These are phyloP conservation scores for Clytia hemisphaerica DNA, from an alignment of 30 jellyfish, hydroid and myxozoan genomes.

Conservation along the genomic window DNA sequence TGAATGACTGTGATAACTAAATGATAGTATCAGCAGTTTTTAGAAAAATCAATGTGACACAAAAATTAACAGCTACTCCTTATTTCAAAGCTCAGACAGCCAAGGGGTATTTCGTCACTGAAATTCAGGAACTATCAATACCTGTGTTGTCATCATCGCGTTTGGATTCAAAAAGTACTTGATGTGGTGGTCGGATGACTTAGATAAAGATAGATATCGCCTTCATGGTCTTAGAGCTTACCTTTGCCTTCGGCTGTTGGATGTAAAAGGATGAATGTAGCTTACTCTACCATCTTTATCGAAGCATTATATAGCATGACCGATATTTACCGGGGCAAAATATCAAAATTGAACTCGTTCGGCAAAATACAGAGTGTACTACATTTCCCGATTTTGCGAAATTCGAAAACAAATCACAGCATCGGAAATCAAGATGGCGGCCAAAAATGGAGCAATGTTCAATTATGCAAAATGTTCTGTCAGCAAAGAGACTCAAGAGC, in stretches of 20 bases:
- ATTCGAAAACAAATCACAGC: conserved; percentile 11
- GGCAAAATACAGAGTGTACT: too few species aligned
- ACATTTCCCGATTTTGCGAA: too few species aligned
- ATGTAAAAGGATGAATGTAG: neutral
- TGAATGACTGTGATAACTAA: neutral
- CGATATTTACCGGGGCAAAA: too few species aligned
- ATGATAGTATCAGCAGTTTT: neutral
- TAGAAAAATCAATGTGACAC: neutral
- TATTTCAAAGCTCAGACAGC: conserved; percentile 17
- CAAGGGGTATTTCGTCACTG: conserved; percentile 15
- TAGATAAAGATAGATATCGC: too few species aligned
- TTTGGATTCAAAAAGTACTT: too few species aligned
- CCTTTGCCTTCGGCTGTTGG: neutral
- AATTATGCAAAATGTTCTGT: neutral
- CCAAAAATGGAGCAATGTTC: conserved; percentile 10
- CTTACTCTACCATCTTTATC: neutral
- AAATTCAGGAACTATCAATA: conserved; percentile 14
- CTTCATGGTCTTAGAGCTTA: too few species aligned
- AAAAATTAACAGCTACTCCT: neutral
- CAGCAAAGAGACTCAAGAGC: conserved; percentile 17
- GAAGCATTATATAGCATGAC: neutral
- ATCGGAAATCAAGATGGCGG: neutral
- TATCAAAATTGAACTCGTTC: too few species aligned
- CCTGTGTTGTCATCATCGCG: conserved; percentile 13
- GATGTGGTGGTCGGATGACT: too few species aligned